Evolutionary conservation across 2,888 invertebrate genomes (phyloP).

Genomic region (Pristionchus japonicus): DNA sequence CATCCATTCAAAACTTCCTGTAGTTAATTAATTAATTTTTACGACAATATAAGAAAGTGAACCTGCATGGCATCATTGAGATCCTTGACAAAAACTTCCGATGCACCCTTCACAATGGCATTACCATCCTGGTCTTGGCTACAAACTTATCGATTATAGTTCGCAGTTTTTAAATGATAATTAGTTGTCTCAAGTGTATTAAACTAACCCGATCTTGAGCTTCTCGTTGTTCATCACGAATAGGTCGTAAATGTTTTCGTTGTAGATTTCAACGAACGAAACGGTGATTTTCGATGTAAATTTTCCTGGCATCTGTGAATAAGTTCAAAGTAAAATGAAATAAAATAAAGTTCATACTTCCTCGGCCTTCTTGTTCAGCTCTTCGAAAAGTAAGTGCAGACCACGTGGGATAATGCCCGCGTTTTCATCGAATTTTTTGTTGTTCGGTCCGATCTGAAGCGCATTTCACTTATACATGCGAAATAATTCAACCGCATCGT

Average conservation of each 20-base stretch:
- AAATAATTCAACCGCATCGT: too few relatives aligned
- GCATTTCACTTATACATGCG: neutral
- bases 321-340: neutral
- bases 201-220: constrained; percentile 46
- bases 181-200: neutral
- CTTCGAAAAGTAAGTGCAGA: constrained; percentile 76
- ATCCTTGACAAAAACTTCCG: constrained; percentile 59
- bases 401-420: constrained; percentile 76
- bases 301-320: constrained; percentile 72
- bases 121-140: constrained; percentile 54
- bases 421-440: neutral
- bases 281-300: constrained; percentile 75
- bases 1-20: constrained; percentile 75
- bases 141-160: neutral
- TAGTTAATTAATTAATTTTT: too few relatives aligned
- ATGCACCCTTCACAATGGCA: constrained; percentile 75
- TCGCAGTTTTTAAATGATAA: neutral
- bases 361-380: constrained; percentile 66
- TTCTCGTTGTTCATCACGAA: constrained; percentile 64
- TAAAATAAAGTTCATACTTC: neutral
- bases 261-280: constrained; percentile 77
- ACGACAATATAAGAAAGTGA: too few relatives aligned
- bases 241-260: constrained; percentile 77
- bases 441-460: constrained; percentile 7
- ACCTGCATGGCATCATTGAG: constrained; percentile 27